These are phyloP conservation scores for Delichon dasypus DNA, from an alignment of 2,797 vertebrate species.

Conservation along the genomic window DNA sequence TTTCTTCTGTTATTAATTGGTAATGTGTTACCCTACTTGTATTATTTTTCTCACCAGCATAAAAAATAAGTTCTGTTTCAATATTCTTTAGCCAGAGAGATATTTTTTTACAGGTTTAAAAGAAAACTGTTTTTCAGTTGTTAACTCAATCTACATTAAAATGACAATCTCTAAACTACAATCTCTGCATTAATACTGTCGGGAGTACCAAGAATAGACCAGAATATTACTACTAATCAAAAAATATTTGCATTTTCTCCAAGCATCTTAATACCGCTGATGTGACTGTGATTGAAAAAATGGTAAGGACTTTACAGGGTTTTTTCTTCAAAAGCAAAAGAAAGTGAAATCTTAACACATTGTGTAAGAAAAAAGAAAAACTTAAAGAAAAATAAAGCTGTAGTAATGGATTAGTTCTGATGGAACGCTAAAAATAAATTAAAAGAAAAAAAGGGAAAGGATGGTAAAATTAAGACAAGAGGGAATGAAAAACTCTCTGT, in stretches of 20 bases:
- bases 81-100: neutral
- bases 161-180: neutral
- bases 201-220: neutral
- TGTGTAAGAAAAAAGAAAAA: accelerated
- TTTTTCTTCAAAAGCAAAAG: neutral
- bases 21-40: neutral
- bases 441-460: neutral
- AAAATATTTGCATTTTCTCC: neutral
- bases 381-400: neutral
- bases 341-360: neutral
- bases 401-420: neutral
- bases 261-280: neutral
- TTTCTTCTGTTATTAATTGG: neutral
- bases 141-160: neutral
- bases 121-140: neutral
- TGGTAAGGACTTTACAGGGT: neutral
- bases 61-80: neutral
- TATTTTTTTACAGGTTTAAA: neutral
- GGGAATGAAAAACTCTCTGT: neutral
- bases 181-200: neutral
- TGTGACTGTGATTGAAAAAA: neutral
- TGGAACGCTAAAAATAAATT: neutral
- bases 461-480: neutral
- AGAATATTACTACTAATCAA: neutral
- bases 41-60: neutral